Evolutionary conservation across 2,888 invertebrate genomes (phyloP), one percentile per base, ranked within the genome.

Genomic region (Leptopilina syphax): DNA sequence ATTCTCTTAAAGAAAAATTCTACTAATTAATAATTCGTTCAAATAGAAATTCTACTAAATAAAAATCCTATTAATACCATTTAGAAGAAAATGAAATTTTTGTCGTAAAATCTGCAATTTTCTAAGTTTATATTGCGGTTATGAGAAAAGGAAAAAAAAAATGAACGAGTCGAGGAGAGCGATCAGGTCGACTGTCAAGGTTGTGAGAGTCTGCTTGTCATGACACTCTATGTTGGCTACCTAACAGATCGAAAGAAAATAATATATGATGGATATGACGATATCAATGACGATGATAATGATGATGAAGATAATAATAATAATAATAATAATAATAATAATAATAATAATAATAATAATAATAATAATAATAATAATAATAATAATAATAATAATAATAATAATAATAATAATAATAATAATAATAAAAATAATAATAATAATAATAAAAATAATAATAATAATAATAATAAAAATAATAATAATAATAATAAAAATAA

Each of bases 101-200:
- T 44, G 1, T 44, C 44, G n/a, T 13, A n/a, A 57, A 73, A 73
- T 57, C 73, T 34, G 1, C 54, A 9, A 27, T 73, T 73, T 70
- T 57, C 73, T 73, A 10, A 73, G 50, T 27, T 70, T 70, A 54
- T 27, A 12, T 27, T 73, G 73, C 57, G 27, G 50, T 8, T 10
- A 10, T 50, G 10, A 50, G 10, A 50, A 12, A 50, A 57, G 34
- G 34, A 54, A n/a, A n/a, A 77, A 73, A 79, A 79, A 80, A 80
- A 81, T 77, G 68, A 79, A 66, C 80, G 66, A 81, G 80, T 83
- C 80, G 84, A 83, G 82, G 83, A 80, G 79, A 80, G 81, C 82
- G 85, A 83, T 85, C 85, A 87, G 89, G 89, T 90, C 90, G 89
- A 88, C 88, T 90, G 90, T 89, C 90, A 90, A 90, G 90, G 90